Evolutionary conservation across 2,888 invertebrate genomes (phyloP).

Genomic region (Spicauda simplicius): DNA sequence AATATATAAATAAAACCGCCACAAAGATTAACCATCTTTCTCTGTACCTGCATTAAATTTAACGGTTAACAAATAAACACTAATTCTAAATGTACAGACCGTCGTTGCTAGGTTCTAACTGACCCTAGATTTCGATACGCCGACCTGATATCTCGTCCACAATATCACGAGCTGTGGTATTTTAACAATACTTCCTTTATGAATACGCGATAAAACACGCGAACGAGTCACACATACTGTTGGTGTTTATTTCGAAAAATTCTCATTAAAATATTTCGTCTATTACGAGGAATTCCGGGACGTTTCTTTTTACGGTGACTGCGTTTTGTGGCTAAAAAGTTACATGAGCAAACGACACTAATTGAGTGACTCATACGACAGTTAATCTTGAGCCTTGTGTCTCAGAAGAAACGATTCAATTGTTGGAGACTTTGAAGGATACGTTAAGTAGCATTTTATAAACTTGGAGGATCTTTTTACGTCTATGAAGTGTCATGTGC

Average conservation of each 20-base stretch:
- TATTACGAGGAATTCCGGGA: conserved; percentile 67
- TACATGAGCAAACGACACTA: conserved; percentile 40
- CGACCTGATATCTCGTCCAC: conserved; percentile 18
- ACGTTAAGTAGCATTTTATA: conserved; percentile 22
- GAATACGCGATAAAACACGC: conserved; percentile 54
- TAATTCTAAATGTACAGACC: conserved; percentile 29
- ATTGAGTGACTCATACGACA: conserved; percentile 37
- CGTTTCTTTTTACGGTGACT: conserved; percentile 59
- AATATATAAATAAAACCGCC: background rate
- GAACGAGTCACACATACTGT: conserved; percentile 64
- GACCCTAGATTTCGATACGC: conserved; percentile 26
- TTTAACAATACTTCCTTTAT: conserved; percentile 75
- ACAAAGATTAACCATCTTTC: background rate
- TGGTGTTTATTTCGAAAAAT: conserved; percentile 57
- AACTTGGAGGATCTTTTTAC: conserved; percentile 48
- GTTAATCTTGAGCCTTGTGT: conserved; percentile 24
- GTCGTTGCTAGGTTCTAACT: background rate
- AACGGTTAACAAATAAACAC: conserved; percentile 3
- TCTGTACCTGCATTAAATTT: background rate
- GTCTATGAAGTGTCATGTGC: conserved; percentile 58
- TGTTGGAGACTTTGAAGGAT: background rate
- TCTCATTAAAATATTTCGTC: conserved; percentile 77
- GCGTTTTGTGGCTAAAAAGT: conserved; percentile 56
- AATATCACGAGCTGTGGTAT: conserved; percentile 51
- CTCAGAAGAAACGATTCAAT: background rate